These are phyloP conservation scores for Poecilia velifera DNA, from an alignment of 2,797 vertebrate species.

Conservation along the genomic window DNA sequence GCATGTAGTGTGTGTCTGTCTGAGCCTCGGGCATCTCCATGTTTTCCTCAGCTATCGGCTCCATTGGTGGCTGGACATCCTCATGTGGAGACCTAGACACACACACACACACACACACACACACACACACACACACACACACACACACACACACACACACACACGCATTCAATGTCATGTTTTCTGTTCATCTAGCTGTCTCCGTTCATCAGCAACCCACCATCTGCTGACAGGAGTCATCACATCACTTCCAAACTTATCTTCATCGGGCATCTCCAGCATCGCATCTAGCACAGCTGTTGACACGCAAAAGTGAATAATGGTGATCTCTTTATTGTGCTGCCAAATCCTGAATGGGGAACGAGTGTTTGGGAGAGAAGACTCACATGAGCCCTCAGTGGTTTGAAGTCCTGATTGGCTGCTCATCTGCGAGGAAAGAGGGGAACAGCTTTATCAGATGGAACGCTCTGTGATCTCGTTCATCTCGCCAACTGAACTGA, in stretches of 20 bases:
- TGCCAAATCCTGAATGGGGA: neutral
- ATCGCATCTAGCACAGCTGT: slow-evolving; percentile 49
- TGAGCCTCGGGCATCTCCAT: slow-evolving; percentile 75
- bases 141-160: too few relatives aligned
- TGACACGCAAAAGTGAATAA: slow-evolving; percentile 13
- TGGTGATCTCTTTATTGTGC: neutral
- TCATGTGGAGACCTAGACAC: slow-evolving; percentile 66
- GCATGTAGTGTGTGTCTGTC: slow-evolving; percentile 25
- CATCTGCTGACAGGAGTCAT: slow-evolving; percentile 58
- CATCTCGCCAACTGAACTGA: slow-evolving; percentile 15
- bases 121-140: neutral
- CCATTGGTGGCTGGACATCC: slow-evolving; percentile 63
- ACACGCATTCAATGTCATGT: neutral
- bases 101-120: neutral
- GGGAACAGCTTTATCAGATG: neutral
- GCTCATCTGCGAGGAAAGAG: slow-evolving; percentile 38
- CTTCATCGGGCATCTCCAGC: slow-evolving; percentile 61
- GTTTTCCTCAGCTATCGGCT: slow-evolving; percentile 77
- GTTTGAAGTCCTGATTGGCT: slow-evolving; percentile 55
- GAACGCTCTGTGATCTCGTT: neutral
- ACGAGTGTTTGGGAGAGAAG: neutral
- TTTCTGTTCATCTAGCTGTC: slow-evolving; percentile 12
- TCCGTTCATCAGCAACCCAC: slow-evolving; percentile 40
- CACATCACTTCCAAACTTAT: slow-evolving; percentile 35
- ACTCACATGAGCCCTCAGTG: slow-evolving; percentile 61